These are phyloP conservation scores for Chrysemys picta DNA, from an alignment of 2,113 vertebrate genomes.

Conservation along the genomic window DNA sequence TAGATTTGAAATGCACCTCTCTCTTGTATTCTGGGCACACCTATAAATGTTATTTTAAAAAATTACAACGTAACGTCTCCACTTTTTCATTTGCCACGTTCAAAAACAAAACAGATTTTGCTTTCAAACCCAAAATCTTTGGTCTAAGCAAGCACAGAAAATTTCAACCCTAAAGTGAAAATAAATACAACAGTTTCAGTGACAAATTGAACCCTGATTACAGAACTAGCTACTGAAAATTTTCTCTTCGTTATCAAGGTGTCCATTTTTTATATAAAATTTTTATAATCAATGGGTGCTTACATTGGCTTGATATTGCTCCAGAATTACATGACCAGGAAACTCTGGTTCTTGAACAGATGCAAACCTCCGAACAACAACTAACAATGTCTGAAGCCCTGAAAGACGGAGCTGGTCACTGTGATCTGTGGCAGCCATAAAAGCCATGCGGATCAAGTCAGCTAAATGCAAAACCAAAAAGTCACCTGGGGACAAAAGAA, in stretches of 20 bases:
- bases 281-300: conserved; percentile 56
- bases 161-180: not conserved
- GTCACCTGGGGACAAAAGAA: conserved; percentile 78
- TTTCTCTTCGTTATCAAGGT: not conserved
- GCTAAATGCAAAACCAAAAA: conserved; percentile 93
- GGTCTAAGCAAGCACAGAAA: not conserved
- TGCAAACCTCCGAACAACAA: conserved; percentile 89
- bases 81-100: too few species aligned
- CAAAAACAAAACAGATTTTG: not conserved
- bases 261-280: not conserved
- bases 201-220: not conserved
- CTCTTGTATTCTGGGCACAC: not conserved
- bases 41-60: not conserved
- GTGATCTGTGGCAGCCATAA: conserved; percentile 96
- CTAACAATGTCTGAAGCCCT: conserved; percentile 88
- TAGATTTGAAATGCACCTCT: not conserved
- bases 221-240: not conserved
- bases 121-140: not conserved
- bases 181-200: not conserved
- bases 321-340: conserved; percentile 93
- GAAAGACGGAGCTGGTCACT: conserved; percentile 90
- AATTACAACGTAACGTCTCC: not conserved
- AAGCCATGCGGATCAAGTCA: conserved; percentile 95
- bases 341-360: conserved; percentile 91
- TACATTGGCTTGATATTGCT: conserved; percentile 98